Base-by-base conservation (phyloP, 1,140 invertebrate genomes). In the Drosophila willistoni region DNA sequence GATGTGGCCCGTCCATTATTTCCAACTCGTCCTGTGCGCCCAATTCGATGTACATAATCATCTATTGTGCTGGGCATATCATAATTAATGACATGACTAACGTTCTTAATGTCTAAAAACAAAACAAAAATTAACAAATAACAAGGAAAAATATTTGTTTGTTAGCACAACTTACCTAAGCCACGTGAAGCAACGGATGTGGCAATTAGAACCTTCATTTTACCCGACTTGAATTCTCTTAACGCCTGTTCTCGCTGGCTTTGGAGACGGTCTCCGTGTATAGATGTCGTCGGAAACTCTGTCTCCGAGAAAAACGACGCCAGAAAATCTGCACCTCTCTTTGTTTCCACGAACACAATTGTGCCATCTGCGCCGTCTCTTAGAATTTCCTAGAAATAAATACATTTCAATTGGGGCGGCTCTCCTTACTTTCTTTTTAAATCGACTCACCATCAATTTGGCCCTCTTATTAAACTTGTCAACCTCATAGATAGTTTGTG, bases 41-140 rank as follows among this genome's bases (percentile, higher is more conserved):
- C 98, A 86, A 99, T 99, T 54, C 98, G 94, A 93, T 99, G 98
- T 5, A 99, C 97, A 90, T 99, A 99, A 68, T 98, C 97, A 71
- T 98, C 97, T 68, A 98, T 96, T 25, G 93, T 93, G 1, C 33
- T 77, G 0, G 98, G 98, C 73, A 99, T 87, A 92, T 99, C 98
- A 87, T 95, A 99, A 91, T 99, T 99, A 5, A 99, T 95, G 0
- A 99, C 98, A 81, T 97, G 96, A 57, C 95, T 94, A 0, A 98
- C 96, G 63, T 96, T 95, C 29, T 91, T 92, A 1, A 92, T 92
- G 41, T 92, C 91, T 91, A n/a, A 1, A 13, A 7, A 12, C 14
- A 1, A 9, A 17, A 36, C 3, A 55, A 14, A 1, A 14, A 7
- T 9, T 10, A 1, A 9, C 14, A 36, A 4, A 42, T 3, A 36